Evolutionary conservation across 2,113 vertebrate genomes (phyloP), one percentile per base, ranked within the genome.

Genomic region (Stigmatopora argus): DNA sequence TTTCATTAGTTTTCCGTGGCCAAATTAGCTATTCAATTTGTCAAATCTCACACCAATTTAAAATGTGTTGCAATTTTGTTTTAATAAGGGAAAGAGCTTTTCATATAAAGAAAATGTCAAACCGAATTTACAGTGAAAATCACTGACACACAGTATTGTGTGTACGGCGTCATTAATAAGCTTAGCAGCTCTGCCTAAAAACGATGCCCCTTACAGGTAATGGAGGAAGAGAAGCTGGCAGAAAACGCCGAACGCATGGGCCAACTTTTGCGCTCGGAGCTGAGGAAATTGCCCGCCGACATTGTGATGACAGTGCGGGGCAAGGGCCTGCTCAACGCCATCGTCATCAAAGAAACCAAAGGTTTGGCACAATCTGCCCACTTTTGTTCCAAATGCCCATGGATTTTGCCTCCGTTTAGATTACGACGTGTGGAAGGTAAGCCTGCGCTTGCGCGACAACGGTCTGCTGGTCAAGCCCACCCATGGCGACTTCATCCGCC

Each of bases 381-480:
- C 41, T 10, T 21, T 62, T 14, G 19, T 23, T 3, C 1, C n/a
- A n/a, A 23, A 0, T 51, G 15, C 46, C 47, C 15, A 44, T n/a
- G 55, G 3, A 12, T 23, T 51, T 13, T 73, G 38, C 35, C 13
- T 13, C 14, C 5, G 38, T 44, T 6, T 68, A 98, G 96, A 94
- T 61, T 96, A 84, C 0, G 89, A 98, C 1, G 97, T 96, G 31
- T 98, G 95, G 95, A 91, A 93, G 73, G 93, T 99, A 63, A 98
- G 97, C 7, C 62, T 99, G 66, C 89, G 94, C 18, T 93, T 99
- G 15, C 93, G 95, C 0, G 96, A 99, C 66, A 93, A 94, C 0
- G 97, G 97, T 13, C 93, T 99, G 1, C 89, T 99, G 70, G 96
- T 96, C 70, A 99, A 99, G 73, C 97, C 97, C 35, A 99, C 97